Percentiles rank a stretch among this genome's conserved stretches.
Conservation (phyloP, 2,797 vertebrate genomes). For the Miopithecus talapoin region DNA sequence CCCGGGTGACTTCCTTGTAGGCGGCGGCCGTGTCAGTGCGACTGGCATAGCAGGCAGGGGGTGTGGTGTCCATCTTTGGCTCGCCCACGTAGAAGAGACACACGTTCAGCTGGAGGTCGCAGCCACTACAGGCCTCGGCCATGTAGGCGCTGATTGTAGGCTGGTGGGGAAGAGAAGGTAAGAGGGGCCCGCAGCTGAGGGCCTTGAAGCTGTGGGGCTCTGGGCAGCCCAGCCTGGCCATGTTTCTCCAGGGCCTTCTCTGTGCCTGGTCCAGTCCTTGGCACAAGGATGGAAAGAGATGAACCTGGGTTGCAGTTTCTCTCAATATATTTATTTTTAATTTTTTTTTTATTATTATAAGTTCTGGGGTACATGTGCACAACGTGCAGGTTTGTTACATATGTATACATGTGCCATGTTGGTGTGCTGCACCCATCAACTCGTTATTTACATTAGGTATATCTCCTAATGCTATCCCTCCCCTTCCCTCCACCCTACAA, state of each 20-base stretch:
- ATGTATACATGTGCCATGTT: no score
- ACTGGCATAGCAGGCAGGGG: slow-evolving; percentile 75
- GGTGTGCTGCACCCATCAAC: no score
- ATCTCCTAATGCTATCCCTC: no score
- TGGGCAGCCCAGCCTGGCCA: neutral
- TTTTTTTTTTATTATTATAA: no score
- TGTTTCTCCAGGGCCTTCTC: neutral
- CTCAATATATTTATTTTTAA: no score
- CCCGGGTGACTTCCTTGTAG: slow-evolving; percentile 80
- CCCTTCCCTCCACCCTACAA: no score
- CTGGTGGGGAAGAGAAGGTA: slow-evolving; percentile 73
- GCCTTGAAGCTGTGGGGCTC: neutral
- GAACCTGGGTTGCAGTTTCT: neutral
- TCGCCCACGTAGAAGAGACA: slow-evolving; percentile 82
- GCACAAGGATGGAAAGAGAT: neutral
- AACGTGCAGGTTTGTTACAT: no score
- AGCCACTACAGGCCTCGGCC: slow-evolving; percentile 81
- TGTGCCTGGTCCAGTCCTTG: neutral
- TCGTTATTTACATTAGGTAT: no score
- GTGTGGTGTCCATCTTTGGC: neutral
- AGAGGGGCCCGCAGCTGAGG: neutral
- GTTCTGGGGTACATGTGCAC: no score
- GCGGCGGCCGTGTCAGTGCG: slow-evolving; percentile 66
- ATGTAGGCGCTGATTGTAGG: slow-evolving; percentile 80
- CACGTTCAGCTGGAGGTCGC: slow-evolving; percentile 84